Percentiles rank a stretch among this genome's conserved stretches.
phyloP scores from a whole-genome alignment of 2,797 vertebrate species.

The Eulemur mongoz region DNA sequence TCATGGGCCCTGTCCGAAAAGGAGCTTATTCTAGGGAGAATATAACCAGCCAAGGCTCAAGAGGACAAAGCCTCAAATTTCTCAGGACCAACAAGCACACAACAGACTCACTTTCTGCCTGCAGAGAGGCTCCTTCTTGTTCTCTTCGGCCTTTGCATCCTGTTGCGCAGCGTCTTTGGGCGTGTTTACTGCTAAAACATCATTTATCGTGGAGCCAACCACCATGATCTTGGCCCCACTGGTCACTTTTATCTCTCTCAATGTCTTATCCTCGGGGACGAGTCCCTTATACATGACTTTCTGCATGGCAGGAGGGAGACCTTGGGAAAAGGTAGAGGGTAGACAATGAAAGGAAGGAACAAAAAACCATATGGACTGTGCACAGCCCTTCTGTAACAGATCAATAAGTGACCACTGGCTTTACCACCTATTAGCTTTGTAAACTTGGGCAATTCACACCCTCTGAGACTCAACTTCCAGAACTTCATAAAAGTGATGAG shows the following conservation, averaged over 20 bases:
- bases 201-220: constrained; percentile 98
- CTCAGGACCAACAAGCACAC: neutral
- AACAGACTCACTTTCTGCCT: constrained; percentile 93
- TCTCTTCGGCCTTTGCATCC: constrained; percentile 97
- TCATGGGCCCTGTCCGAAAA: constrained; percentile 39
- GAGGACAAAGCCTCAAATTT: neutral
- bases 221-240: constrained; percentile 99
- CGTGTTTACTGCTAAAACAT: constrained; percentile 97
- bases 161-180: constrained; percentile 97
- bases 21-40: constrained; percentile 41
- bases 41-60: neutral
- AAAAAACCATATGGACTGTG: neutral
- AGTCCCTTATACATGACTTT: constrained; percentile 99
- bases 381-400: neutral
- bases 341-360: neutral
- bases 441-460: neutral
- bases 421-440: neutral
- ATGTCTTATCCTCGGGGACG: constrained; percentile 96
- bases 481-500: neutral
- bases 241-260: constrained; percentile 97
- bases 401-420: neutral
- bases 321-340: constrained; percentile 81
- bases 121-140: constrained; percentile 98
- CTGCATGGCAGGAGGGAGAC: constrained; percentile 99
- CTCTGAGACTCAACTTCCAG: neutral